A percentile compares a stretch with the other conserved stretches of the same genome.
Evolutionary conservation across 2,797 vertebrate species (phyloP).

Genomic region (Leptodactylus fallax): DNA sequence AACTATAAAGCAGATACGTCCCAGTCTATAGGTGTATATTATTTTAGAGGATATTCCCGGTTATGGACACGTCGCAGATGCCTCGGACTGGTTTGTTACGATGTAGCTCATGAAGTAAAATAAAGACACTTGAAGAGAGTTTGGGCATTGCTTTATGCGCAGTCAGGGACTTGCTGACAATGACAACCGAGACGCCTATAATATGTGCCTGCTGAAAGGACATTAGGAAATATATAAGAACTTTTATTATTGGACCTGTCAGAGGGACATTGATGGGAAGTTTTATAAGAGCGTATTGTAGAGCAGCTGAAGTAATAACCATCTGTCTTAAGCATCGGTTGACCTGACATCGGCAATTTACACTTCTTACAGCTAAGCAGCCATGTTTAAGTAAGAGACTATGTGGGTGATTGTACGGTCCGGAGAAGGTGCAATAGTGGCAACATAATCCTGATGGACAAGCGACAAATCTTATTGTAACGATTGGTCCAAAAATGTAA

Average conservation of each 20-base stretch:
- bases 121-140: conserved; percentile 14
- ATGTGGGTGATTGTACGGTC: neutral
- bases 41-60: no score
- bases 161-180: conserved; percentile 7
- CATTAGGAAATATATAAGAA: conserved; percentile 8
- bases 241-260: conserved; percentile 21
- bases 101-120: neutral
- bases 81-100: neutral
- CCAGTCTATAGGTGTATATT: no score
- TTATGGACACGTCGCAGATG: neutral
- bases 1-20: neutral
- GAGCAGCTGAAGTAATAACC: conserved; percentile 6
- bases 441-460: neutral
- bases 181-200: conserved; percentile 6
- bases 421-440: neutral
- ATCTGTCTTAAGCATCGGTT: conserved; percentile 9
- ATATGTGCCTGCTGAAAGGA: neutral
- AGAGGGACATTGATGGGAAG: conserved; percentile 13
- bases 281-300: conserved; percentile 22
- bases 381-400: neutral
- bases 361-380: neutral
- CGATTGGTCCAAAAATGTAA: no score
- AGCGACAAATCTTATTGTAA: neutral
- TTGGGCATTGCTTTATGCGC: neutral
- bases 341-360: neutral